These are phyloP conservation scores for Plectrocnemia conspersa DNA, from an alignment of 1,140 invertebrate genomes.

Conservation along the genomic window DNA sequence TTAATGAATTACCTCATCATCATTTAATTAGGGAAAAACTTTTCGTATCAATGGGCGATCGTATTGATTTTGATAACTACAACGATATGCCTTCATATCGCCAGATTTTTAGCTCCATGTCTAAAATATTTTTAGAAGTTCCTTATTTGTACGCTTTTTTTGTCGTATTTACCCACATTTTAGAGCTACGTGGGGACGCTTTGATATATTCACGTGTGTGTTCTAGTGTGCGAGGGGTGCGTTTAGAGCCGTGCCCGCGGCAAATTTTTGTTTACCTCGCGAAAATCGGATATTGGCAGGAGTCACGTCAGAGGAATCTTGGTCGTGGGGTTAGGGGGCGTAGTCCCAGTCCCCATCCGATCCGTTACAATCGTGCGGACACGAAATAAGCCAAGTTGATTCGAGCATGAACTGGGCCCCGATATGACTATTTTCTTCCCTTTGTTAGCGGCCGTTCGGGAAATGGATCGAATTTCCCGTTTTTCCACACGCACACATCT, in stretches of 20 bases:
- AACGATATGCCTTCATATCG: no score
- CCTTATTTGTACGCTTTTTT: no score
- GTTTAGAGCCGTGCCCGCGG: background rate
- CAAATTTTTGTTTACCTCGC: slow-evolving; percentile 8
- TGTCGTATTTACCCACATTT: no score
- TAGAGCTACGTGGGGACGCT: no score
- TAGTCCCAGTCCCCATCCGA: background rate
- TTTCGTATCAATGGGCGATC: no score
- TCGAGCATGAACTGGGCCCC: slow-evolving; percentile 14
- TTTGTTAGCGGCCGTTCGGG: slow-evolving; percentile 18
- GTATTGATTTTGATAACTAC: no score
- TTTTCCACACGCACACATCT: no score
- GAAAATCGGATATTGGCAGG: slow-evolving; percentile 4
- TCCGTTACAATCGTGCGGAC: slow-evolving; percentile 2
- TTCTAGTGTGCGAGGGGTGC: background rate
- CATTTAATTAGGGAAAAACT: no score
- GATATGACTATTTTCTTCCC: slow-evolving; percentile 26
- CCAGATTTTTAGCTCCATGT: no score
- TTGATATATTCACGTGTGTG: no score
- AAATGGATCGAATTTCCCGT: slow-evolving; percentile 25
- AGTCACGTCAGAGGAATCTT: background rate
- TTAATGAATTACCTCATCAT: no score
- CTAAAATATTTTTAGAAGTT: no score
- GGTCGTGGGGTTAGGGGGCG: background rate
- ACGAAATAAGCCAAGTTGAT: slow-evolving; percentile 25